Base-by-base conservation (phyloP, 2,113 vertebrate species). In the Microcebus lehilahytsara region DNA sequence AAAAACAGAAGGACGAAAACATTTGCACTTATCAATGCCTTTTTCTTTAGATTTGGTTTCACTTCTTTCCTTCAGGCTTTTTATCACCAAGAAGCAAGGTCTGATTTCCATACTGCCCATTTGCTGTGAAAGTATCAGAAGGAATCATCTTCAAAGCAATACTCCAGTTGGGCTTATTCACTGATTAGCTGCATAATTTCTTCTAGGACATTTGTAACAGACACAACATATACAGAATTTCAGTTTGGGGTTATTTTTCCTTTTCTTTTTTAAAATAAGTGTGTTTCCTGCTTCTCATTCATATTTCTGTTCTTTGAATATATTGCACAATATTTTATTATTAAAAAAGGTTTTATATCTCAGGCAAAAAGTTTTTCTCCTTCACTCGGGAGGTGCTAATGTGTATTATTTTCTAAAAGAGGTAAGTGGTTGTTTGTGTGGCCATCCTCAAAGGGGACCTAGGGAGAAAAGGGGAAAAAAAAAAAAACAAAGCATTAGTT, bases 371-470 rank as follows among this genome's bases (percentile, higher is more conserved):
- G 95, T 97, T 97, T 97, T 96, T 86, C 88, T 78, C 71, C 81
- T 98, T 94, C 96, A 46, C 81, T 93, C 32, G 80, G 96, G 97
- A 98, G 96, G 72, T 84, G 95, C 97, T 99, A 99, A 98, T 99
- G 98, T 7, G 92, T 98, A 93, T 93, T 98, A 20, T 99, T 99
- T 92, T 99, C 98, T 96, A 98, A 98, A 95, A 98, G 98, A 99
- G 99, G 98, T 98, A 99, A 98, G 96, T 99, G 98, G 98, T 99
- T 99, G 98, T 98, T 98, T 97, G 98, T 97, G 98, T 98, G 98
- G 96, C 98, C 98, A 97, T 99, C 99, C 74, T 98, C 98, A 98
- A 98, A 97, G 34, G 97, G 94, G 30, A 98, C 97, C 99, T 99
- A 75, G 42, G 13, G 56, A 89, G 89, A 93, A 42, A 60, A 78